These are phyloP conservation scores for Steinernema carpocapsae DNA, from an alignment of 2,888 invertebrate species.

Conservation along the genomic window DNA sequence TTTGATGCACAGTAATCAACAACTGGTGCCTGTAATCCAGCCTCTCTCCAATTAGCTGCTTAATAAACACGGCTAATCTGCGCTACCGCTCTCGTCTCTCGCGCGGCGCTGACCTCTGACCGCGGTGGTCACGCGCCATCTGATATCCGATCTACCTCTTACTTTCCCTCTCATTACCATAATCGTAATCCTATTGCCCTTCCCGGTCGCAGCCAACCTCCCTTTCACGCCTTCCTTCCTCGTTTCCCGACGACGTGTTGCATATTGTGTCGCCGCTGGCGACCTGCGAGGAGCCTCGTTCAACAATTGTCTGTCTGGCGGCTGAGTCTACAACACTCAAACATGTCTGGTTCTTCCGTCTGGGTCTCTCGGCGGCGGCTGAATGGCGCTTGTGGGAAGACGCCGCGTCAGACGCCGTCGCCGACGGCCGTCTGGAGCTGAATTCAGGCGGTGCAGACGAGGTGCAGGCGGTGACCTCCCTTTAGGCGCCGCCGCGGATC, in stretches of 20 bases:
- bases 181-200: conserved; percentile 5
- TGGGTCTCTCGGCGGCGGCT: neutral
- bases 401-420: conserved; percentile 24
- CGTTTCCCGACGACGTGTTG: neutral
- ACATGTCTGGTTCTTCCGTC: no score
- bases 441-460: no score
- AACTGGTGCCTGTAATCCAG: neutral
- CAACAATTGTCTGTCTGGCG: no score
- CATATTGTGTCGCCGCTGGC: neutral
- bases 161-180: conserved; percentile 10
- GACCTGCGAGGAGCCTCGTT: no score
- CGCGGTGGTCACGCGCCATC: conserved; percentile 2
- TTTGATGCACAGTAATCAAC: neutral
- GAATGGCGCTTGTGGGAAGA: neutral
- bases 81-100: no score
- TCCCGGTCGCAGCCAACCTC: no score
- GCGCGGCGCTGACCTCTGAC: neutral
- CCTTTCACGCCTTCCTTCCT: neutral
- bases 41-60: neutral
- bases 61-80: conserved; percentile 9
- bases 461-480: no score
- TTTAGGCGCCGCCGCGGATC: neutral
- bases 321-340: no score
- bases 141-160: conserved; percentile 10
- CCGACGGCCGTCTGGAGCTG: conserved; percentile 24